Percentiles rank a stretch among this genome's conserved stretches.
These are phyloP conservation scores for Apteryx owenii DNA, from an alignment of 2,113 vertebrate species.

Conservation along the genomic window DNA sequence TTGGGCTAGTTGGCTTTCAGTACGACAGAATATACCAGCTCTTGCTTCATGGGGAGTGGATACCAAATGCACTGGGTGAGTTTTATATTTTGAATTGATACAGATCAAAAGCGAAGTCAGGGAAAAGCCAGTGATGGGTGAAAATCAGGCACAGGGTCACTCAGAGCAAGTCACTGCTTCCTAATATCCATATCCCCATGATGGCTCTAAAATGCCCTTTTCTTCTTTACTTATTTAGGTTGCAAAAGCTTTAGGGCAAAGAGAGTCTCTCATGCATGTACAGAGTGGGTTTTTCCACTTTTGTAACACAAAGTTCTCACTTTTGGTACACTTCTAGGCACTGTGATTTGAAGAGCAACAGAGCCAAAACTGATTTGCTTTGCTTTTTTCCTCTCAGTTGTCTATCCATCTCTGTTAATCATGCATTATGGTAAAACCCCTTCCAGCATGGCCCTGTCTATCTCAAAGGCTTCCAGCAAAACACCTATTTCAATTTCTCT, in stretches of 20 bases:
- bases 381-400: background rate
- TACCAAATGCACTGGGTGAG: background rate
- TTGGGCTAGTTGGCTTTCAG: background rate
- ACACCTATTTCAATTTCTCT: background rate
- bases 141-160: background rate
- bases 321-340: background rate
- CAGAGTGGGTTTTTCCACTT: background rate
- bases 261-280: background rate
- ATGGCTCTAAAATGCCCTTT: background rate
- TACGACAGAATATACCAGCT: background rate
- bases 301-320: rapidly evolving
- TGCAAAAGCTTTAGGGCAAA: background rate
- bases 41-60: background rate
- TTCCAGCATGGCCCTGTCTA: background rate
- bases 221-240: background rate
- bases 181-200: background rate
- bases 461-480: background rate
- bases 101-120: too few relatives aligned
- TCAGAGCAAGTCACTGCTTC: background rate
- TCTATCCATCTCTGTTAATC: background rate
- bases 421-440: background rate
- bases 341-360: background rate
- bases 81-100: background rate
- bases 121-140: background rate
- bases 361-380: background rate